Evolutionary conservation across 2,113 vertebrate genomes (phyloP), one percentile per base, ranked within the genome.

Genomic region (Urocitellus parryii): DNA sequence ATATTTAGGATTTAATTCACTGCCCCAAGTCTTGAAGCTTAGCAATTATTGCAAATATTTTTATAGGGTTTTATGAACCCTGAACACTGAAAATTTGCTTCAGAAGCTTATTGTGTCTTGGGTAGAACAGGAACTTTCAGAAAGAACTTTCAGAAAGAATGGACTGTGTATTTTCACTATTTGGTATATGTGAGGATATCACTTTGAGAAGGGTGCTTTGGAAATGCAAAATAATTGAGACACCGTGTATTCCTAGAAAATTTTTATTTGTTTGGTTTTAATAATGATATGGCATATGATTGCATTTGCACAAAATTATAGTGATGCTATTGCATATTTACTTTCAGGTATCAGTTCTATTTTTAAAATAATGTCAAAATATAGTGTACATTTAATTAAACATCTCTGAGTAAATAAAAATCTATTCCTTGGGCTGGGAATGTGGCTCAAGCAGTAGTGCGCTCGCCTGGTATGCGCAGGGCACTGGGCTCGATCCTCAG

Each of bases 181-280:
- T 83, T 48, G 77, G 4, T 68, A 34, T 42, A 51, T 81, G 78
- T n/a, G 90, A 94, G 45, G 72, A 83, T 80, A 84, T 81, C 56
- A 32, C 3, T 76, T 37, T 56, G 11, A 25, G 32, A 86, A 95
- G 24, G 13, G 63, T 74, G 12, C 39, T 93, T 94, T 37, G 78
- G 78, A 84, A 82, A 80, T 58, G 9, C 27, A 74, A 68, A 94
- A 63, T 4, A 79, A 72, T 70, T 76, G 58, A 72, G 68, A 95
- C 74, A 97, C 10, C 42, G 79, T 13, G 24, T 79, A 53, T 65
- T 68, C 76, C 42, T 37, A 88, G 58, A 34, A 93, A 79, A 76
- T 77, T 70, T 51, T 78, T 79, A 48, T 76, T 87, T 79, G 45
- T 89, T 90, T 85, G n/a, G 10, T 67, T 97, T 86, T 96, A 82